Evolutionary conservation across 2,888 invertebrate species (phyloP), one percentile per base, ranked within the genome.

Genomic region (Clivina fossor): DNA sequence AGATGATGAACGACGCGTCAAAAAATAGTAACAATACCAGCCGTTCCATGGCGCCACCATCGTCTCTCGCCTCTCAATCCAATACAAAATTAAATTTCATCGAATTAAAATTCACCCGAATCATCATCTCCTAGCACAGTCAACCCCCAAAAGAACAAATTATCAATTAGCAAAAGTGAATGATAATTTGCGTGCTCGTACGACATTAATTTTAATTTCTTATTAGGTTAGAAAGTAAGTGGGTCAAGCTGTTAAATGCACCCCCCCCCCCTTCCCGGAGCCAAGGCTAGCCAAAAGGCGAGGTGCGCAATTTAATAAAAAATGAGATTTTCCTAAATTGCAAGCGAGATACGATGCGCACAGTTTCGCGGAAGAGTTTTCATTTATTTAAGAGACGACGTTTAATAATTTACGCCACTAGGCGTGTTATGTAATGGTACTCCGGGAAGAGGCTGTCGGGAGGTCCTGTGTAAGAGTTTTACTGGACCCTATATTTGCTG

Each of bases 191-290:
- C 53, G 53, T 53, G 53, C 37, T 44, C 35, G 35, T 18, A 35
- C 35, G 28, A 44, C 53, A 44, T 53, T 37, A 44, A 44, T 53
- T 44, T 53, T 53, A 53, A 53, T 53, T 53, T 53, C 43, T 53
- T 53, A 51, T 51, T 51, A 53, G 53, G 53, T 53, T 53, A 53
- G 44, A 35, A 53, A 53, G 44, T 53, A 53, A 53, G 44, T 53
- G 28, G 53, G 53, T 53, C 53, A 53, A 43, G 44, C n/a, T n/a
- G n/a, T 44, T 53, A 53, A 53, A 24, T 26, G 43, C 26, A 24
- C 22, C n/a, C n/a, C n/a, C n/a, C n/a, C n/a, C n/a, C n/a, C n/a
- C n/a, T n/a, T n/a, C n/a, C 43, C 8, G n/a, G 24, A 13, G 43
- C 53, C 37, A 43, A 49, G 24, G 28, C 49, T 9, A 44, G 28